Evolutionary conservation across 2,113 vertebrate species (phyloP), one percentile per base, ranked within the genome.

Genomic region (Leuciscus idus): DNA sequence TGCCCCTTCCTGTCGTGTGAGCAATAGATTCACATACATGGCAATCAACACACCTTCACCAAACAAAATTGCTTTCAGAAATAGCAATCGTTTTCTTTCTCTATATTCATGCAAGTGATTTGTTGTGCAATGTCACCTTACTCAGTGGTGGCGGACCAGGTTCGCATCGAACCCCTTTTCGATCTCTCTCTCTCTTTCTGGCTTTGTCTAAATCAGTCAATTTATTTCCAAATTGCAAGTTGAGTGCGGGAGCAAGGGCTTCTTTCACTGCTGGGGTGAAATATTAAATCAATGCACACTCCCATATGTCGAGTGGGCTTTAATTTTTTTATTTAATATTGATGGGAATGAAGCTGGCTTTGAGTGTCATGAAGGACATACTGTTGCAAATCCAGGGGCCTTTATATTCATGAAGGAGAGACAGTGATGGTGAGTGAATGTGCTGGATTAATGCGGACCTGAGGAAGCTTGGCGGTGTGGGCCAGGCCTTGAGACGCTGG

Each of bases 211-310:
- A 96, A 95, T 95, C 94, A 95, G 92, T 94, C 95, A 95, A 95
- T 96, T 95, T 95, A 95, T 95, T 95, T 95, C 94, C 93, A 96
- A 95, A 96, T 96, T 95, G 94, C 94, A 94, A 95, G 94, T 94
- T 91, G 94, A 95, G 94, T 95, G 94, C 88, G 87, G 91, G 93
- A 93, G 93, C 92, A 94, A 93, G 92, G 92, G 91, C 93, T 94
- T 94, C 82, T 88, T 90, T 88, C 81, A 84, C 86, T 89, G 84
- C 92, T 92, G 91, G 91, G 92, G 92, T 82, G 78, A 92, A 94
- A 94, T 95, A 95, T 95, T 95, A 95, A 95, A 95, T 95, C 95
- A 94, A 93, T 94, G 93, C 85, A 50, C 92, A 91, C 93, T 93
- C 89, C 92, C 91, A 93, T 93, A 93, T 94, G 93, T 95, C 92